Evolutionary conservation across 2,113 vertebrate species (phyloP), one percentile per base, ranked within the genome.

Genomic region (Cyprinodon tularosa): DNA sequence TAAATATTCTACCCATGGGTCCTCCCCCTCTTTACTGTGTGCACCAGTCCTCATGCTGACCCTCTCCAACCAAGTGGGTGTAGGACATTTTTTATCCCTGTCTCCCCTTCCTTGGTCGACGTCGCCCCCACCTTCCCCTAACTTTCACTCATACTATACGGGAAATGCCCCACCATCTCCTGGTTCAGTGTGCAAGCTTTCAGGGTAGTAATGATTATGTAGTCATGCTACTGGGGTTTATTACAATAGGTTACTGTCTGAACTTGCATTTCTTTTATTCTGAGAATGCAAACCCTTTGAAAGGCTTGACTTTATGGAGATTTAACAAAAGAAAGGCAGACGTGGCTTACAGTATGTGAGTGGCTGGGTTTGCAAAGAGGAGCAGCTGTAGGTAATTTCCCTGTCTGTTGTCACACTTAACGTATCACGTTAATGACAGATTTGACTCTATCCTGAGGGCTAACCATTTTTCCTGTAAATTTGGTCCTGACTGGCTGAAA

Each of bases 1-100:
- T 99, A 98, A 97, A 97, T 99, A 97, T 92, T 83, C 93, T 92
- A 86, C 91, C 87, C 84, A 64, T 94, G 84, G 93, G 92, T 89
- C 96, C 94, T 94, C 96, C 96, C 93, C 94, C 90, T 91, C 61
- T 64, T 61, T 77, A 70, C 74, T 59, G 73, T 77, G 79, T 76
- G 74, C 86, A 85, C 76, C 81, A 88, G 82, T 87, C 81, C 76
- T 73, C 57, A 63, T 75, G 74, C 83, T 90, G 87, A 90, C 90
- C 89, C 92, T 87, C 89, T 88, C 86, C 82, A 88, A 91, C 84
- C 87, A 71, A 81, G 81, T 84, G 89, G 90, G 86, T 83, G 83
- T 85, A 86, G 83, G 81, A 72, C 86, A 78, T 86, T 74, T 85
- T 74, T 71, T 68, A 77, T 68, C 76, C 62, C 82, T 72, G 77